These are phyloP conservation scores for western clawed frog (Xenopus tropicalis) DNA, from an alignment of 2,113 vertebrate genomes.

Conservation along the genomic window UCB_Xtro_10.0 CM004447.2:107936001-107936500, in stretches of 20 bases:
- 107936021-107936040: background rate
- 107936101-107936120: conserved; percentile 3
- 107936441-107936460: no score
- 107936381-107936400: no score
- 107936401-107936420: no score
- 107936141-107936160: background rate
- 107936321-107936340: no score
- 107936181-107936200: background rate
- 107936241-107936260: background rate
- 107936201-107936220: background rate
- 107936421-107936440: no score
- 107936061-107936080: conserved; percentile 10
- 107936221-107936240: background rate
- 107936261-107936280: background rate
- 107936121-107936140: background rate
- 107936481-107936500: no score
- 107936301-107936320: no score
- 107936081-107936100: conserved; percentile 3
- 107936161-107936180: background rate
- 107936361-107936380: no score
- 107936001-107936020: conserved; percentile 14
- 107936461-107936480: no score
- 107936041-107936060: background rate
- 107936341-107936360: no score
- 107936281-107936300: no score